Evolutionary conservation across 2,888 invertebrate species (phyloP), one percentile per base, ranked within the genome.

Genomic region (Eristalinus aeneus): DNA sequence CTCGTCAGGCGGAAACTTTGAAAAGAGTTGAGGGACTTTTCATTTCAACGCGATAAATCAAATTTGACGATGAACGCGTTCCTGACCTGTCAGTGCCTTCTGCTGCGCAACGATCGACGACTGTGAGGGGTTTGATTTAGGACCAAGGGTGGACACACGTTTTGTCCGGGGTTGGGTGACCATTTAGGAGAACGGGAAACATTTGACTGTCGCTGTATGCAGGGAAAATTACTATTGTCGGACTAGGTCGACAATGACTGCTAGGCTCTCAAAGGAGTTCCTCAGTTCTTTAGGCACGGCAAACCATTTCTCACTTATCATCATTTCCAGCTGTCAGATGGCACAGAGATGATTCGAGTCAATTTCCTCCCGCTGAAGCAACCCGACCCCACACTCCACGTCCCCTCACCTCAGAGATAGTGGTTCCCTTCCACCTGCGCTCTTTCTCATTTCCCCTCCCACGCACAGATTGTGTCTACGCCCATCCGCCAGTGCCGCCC

Each of bases 21-120:
- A 16, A 67, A 75, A 36, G 27, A 58, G 46, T 61, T 63, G 53
- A 36, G 60, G 32, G 69, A 77, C 63, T 56, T 67, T 69, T 69
- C 31, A 69, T 65, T 65, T 63, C 22, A 36, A n/a, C 69, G 54
- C 69, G 8, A 77, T 77, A 77, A 77, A 69, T 69, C 77, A 75
- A 64, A 53, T 20, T 12, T 12, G n/a, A 0, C 16, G 36, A 23
- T 31, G 39, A 32, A 61, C 39, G 46, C 46, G n/a, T 53, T 46
- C 8, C 27, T 22, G 72, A 16, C 61, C 53, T 64, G 73, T 73
- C 73, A 73, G 20, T 31, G 34, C 54, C 73, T 36, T 16, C 64
- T 64, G 73, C 12, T 64, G 36, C 56, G 9, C 16, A 72, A 46
- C 10, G 63, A 36, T 54, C 11, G 34, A 20, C 5, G 2, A 5